Conservation (phyloP, 2,888 invertebrate species). For the Eurois occulta region DNA sequence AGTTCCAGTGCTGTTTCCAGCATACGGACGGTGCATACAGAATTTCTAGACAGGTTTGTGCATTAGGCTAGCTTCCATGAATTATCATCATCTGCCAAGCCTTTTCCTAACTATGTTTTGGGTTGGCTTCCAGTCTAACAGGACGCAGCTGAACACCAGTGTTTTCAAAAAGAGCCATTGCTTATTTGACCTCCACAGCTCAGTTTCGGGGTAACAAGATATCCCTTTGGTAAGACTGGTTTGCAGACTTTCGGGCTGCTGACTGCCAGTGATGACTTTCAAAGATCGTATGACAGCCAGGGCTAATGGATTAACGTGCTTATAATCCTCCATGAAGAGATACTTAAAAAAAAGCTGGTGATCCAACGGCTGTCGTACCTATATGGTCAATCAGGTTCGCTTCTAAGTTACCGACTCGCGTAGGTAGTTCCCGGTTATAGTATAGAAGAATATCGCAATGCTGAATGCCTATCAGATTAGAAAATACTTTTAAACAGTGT, state of each 20-base stretch:
- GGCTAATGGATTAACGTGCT: no score
- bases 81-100: no score
- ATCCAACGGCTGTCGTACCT: neutral
- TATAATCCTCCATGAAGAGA: neutral
- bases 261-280: neutral
- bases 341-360: neutral
- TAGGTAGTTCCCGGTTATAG: neutral
- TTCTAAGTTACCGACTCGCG: neutral
- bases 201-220: no score
- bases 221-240: neutral
- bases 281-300: neutral
- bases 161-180: no score
- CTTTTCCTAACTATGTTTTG: neutral
- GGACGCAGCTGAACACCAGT: no score
- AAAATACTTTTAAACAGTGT: neutral
- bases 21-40: slow-evolving; percentile 77
- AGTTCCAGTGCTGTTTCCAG: slow-evolving; percentile 81
- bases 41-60: slow-evolving; percentile 79
- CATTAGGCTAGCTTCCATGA: no score
- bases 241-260: neutral
- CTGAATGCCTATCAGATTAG: neutral
- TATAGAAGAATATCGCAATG: neutral
- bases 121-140: no score
- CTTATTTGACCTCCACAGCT: no score
- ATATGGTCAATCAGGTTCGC: neutral